Evolutionary conservation across 2,113 vertebrate genomes (phyloP), one percentile per base, ranked within the genome.

Genomic region (Plotosus lineatus): DNA sequence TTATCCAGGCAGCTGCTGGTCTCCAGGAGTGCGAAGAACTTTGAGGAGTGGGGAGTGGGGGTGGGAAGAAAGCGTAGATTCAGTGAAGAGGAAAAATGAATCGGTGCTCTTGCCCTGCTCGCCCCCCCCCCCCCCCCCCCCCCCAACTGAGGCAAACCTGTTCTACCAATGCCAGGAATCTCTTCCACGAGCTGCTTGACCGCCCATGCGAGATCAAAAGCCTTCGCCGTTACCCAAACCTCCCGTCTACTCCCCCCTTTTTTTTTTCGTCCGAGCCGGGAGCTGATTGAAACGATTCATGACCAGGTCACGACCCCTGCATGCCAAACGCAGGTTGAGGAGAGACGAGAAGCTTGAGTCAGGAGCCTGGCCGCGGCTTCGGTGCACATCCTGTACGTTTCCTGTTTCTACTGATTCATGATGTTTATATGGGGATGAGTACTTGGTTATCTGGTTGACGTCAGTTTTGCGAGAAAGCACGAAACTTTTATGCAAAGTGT

Each of bases 51-150:
- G 53, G 77, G 71, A 50, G 66, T 63, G 40, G 14, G 11, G 11
- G 3, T 1, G 15, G 9, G 28, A 66, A 48, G 79, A 75, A 60
- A 69, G 74, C 77, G 50, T 79, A 17, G 73, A 77, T 63, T 77
- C 73, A 65, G 31, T 50, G 75, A 82, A 69, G 83, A 74, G 78
- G 74, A 84, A 82, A 84, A 86, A 77, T 78, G 78, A 82, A 60
- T 26, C 65, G 11, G 74, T 83, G 85, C 83, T 84, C 83, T 84
- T 86, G 85, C 84, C 85, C 85, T 83, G 85, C 73, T 75, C 77
- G 77, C 80, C 76, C 73, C 75, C 26, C 72, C 66, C 72, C 79
- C 77, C 46, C 44, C 23, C 28, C 5, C 19, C 40, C 21, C 1
- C 50, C 50, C 50, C 14, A 51, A 77, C 79, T 26, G 58, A 46